Base-by-base conservation (phyloP, 1,140 invertebrate genomes). In the Meloidogyne exigua region DNA sequence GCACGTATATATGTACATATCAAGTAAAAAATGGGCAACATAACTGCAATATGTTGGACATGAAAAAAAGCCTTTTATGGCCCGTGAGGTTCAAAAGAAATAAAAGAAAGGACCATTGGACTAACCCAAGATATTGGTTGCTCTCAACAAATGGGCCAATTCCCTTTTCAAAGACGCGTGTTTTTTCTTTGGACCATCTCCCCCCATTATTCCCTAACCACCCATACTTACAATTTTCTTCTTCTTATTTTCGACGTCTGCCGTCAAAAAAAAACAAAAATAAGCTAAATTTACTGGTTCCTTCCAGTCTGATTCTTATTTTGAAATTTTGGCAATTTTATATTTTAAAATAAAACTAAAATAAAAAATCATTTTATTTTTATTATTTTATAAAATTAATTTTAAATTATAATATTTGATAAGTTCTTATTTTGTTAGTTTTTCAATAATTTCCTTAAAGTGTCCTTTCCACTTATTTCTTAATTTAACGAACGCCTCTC, bases 141-240 rank as follows among this genome's bases (percentile, higher is more conserved):
- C 49, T 57, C 49, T 57, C 49, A 57, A 57, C 49, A 57, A 57
- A 57, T 57, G 49, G 49, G 49, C 49, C 49, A 57, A 57, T 57
- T 57, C 49, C 49, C n/a, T n/a, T 7, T 57, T 57, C 9, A 57
- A 15, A n/a, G 49, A 57, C 9, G 49, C 18, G 49, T 57, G 49
- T 57, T 57, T n/a, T n/a, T 57, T 57, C n/a, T 49, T 49, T 18
- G n/a, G 49, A 57, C 49, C 49, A 57, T 57, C 49, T n/a, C 13
- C 10, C 10, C n/a, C 49, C 4, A 18, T n/a, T 57, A 18, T 57
- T 57, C 49, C 49, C 49, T n/a, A n/a, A 57, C 49, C 49, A 57
- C 49, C 49, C 49, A n/a, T 57, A 57, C 49, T 57, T 57, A 57
- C 49, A 57, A n/a, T 57, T 57, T 57, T 49, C 15, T 49, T 49